Evolutionary conservation across 2,888 invertebrate genomes (phyloP).

Genomic region (Drosophila anomalipes): DNA sequence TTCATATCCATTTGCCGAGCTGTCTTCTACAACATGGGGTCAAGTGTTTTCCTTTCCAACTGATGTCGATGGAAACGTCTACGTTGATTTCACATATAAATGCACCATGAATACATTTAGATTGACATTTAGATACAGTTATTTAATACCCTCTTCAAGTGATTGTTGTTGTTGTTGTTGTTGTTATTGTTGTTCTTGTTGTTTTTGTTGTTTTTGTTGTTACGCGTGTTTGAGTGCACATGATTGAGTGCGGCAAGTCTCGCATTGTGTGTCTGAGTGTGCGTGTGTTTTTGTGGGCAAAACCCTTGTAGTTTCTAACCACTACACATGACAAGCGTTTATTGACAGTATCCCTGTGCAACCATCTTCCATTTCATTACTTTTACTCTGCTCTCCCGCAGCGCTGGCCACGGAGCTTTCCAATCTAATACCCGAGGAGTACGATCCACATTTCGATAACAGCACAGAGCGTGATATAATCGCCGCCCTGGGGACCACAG

Average conservation of each 20-base stretch:
- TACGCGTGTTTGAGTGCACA: conserved; percentile 21
- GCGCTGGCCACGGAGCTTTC: conserved; percentile 74
- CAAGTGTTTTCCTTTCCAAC: conserved; percentile 28
- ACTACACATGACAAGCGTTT: conserved; percentile 39
- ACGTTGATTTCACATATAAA: conserved; percentile 56
- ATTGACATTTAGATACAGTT: conserved; percentile 76
- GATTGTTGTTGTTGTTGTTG: conserved; percentile 11
- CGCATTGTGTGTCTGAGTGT: conserved; percentile 9
- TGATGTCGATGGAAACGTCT: conserved; percentile 19
- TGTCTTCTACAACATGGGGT: conserved; percentile 42
- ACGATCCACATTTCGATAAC: conserved; percentile 93
- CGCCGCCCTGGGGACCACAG: conserved; percentile 93
- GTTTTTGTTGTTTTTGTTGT: conserved; percentile 1
- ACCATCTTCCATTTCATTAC: neutral
- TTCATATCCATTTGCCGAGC: conserved; percentile 52
- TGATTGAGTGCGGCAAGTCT: conserved; percentile 47
- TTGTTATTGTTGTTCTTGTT: conserved; percentile 6
- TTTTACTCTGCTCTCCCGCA: conserved; percentile 2
- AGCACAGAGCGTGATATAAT: conserved; percentile 92
- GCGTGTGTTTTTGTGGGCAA: conserved; percentile 9
- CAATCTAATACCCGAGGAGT: conserved; percentile 78
- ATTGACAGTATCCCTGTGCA: conserved; percentile 36
- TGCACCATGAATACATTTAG: conserved; percentile 78
- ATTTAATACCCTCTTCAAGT: conserved; percentile 68
- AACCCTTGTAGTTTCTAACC: conserved; percentile 17